Conservation (phyloP, 1,140 invertebrate species). For the Geopemphigus sp. region DNA sequence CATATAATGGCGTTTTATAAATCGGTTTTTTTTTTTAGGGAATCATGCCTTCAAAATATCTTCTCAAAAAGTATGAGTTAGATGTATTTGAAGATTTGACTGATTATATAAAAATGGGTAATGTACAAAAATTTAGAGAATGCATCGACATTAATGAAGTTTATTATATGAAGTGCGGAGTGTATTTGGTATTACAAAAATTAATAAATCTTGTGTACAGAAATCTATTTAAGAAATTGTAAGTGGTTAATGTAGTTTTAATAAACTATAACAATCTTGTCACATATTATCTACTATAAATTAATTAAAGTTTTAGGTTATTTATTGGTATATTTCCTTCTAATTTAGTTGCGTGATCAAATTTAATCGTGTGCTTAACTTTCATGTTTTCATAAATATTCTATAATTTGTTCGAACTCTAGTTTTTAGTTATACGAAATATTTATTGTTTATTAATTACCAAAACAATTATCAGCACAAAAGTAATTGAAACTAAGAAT, state of each 20-base stretch:
- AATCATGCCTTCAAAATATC: constrained; percentile 75
- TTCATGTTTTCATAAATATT: no score
- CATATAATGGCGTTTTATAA: background rate
- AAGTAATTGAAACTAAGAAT: no score
- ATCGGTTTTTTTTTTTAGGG: constrained; percentile 59
- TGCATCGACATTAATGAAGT: constrained; percentile 82
- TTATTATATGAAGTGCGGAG: constrained; percentile 93
- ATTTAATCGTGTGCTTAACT: no score
- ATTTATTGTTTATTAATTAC: no score
- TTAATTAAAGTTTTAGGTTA: no score
- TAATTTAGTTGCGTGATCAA: no score
- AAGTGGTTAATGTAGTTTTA: constrained; percentile 55
- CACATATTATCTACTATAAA: no score
- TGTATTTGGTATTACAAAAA: constrained; percentile 96
- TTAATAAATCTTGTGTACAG: constrained; percentile 92
- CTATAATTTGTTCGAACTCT: no score
- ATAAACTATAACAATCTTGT: no score
- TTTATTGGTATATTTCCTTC: no score
- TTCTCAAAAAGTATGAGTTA: constrained; percentile 87
- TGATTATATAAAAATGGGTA: constrained; percentile 83
- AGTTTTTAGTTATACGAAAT: no score
- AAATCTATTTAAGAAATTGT: constrained; percentile 95
- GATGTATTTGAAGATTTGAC: constrained; percentile 86
- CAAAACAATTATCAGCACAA: no score
- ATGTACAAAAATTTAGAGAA: constrained; percentile 78